Conservation (phyloP, 2,888 invertebrate genomes). For the Schizaphis graminum region DNA sequence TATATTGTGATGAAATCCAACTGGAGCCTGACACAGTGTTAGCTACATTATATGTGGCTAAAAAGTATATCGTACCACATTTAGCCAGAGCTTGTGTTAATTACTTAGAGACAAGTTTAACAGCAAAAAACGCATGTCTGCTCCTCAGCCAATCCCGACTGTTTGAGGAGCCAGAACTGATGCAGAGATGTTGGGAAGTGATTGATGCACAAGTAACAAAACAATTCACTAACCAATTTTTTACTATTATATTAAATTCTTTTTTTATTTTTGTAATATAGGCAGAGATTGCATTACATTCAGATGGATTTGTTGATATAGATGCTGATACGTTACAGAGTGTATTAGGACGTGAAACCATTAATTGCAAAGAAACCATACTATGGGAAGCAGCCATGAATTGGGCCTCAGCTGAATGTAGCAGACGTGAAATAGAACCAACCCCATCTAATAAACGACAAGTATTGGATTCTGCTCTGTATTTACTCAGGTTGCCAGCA, state of each 20-base stretch:
- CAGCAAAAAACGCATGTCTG: constrained; percentile 95
- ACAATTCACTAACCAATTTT: neutral
- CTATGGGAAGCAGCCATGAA: constrained; percentile 90
- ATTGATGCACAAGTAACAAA: constrained; percentile 92
- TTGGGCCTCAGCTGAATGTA: constrained; percentile 94
- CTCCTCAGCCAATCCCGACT: constrained; percentile 94
- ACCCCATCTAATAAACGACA: constrained; percentile 82
- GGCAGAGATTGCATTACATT: constrained; percentile 96
- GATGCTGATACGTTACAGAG: constrained; percentile 93
- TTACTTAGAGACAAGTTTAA: constrained; percentile 94
- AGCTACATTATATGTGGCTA: constrained; percentile 94
- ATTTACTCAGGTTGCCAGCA: constrained; percentile 91
- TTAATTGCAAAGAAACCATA: constrained; percentile 94
- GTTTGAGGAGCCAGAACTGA: constrained; percentile 96
- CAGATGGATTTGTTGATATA: constrained; percentile 96
- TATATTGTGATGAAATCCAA: constrained; percentile 97
- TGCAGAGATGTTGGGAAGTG: constrained; percentile 97
- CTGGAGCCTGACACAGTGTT: constrained; percentile 95
- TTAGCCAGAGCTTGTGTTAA: constrained; percentile 94
- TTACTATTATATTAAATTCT: neutral
- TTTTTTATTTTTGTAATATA: constrained; percentile 71
- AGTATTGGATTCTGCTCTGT: constrained; percentile 83
- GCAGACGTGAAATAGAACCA: constrained; percentile 84
- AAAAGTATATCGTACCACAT: constrained; percentile 96
- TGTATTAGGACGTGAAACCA: constrained; percentile 90